A percentile compares a stretch with the other conserved stretches of the same genome.
Conservation (phyloP, 53 echinoderm and acorn worm genomes). For the Apostichopus leukothele region DNA sequence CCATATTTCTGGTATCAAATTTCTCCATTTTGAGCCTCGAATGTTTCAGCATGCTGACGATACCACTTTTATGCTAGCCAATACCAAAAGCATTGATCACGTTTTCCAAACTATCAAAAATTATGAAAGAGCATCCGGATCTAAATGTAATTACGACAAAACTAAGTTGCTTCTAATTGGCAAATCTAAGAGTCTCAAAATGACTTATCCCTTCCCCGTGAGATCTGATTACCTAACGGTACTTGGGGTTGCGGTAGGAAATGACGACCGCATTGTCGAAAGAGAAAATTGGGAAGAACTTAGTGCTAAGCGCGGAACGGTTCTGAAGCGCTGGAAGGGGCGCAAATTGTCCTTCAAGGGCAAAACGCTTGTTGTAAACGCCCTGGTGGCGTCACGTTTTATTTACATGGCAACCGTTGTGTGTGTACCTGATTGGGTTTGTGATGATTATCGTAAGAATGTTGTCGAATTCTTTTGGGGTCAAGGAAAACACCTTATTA, state of each 20-base stretch:
- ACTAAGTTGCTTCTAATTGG: conserved; percentile 35
- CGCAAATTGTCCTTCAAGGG: not conserved
- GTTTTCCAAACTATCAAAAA: conserved; percentile 14
- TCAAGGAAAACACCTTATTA: too few relatives aligned
- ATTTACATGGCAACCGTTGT: conserved; percentile 1
- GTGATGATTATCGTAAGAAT: not conserved
- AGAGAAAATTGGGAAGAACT: not conserved
- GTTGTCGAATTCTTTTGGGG: too few relatives aligned
- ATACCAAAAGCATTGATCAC: not conserved
- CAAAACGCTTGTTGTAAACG: not conserved
- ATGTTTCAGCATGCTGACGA: conserved; percentile 49
- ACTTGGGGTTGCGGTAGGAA: conserved; percentile 10
- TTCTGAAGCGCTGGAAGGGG: not conserved
- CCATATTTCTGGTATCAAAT: not conserved
- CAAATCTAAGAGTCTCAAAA: too few relatives aligned
- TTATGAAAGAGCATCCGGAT: conserved; percentile 34
- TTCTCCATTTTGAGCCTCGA: not conserved
- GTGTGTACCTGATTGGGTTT: not conserved
- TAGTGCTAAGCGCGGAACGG: not conserved
- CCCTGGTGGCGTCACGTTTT: not conserved
- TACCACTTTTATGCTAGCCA: not conserved
- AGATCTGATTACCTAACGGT: not conserved
- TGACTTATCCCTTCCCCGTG: not conserved
- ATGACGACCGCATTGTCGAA: not conserved
- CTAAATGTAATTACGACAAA: conserved; percentile 32